Evolutionary conservation across 2,797 vertebrate species (phyloP), one percentile per base, ranked within the genome.

Genomic region (Dendrocincla fuliginosa): DNA sequence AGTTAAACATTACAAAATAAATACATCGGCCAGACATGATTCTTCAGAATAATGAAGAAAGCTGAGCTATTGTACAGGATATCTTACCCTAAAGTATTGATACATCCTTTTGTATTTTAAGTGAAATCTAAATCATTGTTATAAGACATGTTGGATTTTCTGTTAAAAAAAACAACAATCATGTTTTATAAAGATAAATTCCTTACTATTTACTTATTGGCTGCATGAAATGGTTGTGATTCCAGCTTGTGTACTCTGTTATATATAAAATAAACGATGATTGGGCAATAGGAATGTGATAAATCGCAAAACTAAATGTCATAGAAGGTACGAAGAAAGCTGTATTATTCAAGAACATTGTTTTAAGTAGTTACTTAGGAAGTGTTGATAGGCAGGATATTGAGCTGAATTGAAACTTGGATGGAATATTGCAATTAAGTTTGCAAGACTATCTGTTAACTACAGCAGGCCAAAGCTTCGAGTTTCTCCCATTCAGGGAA

Each of bases 1-100:
- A 83, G 90, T 89, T 93, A 94, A 95, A 93, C 24, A 75, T 82
- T 89, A 61, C 75, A 84, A 90, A 95, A 94, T 74, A 93, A 95
- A 81, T 84, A 60, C 27, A 77, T 86, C 63, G 77, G 19, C 16
- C 59, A 86, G 81, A 52, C 27, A 50, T 73, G 44, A 71, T 90
- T 93, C 74, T 77, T 87, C 35, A 83, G 59, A 27, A 73, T 52
- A 79, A 75, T 57, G 61, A 91, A 76, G 63, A 84, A 96, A 94
- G 19, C n/a, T 44, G 79, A 73, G 32, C 41, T 81, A 3, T 39
- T 81, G 25, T 27, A 22, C 2, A 15, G 19, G 52, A 2, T 78
- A 50, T 65, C 25, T 83, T 86, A 44, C 18, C 20, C 23, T 59
- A 9, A 78, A 90, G 19, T 81, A 53, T 25, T 77, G 56, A 63